Evolutionary conservation across 2,888 invertebrate genomes (phyloP).

Genomic region (Melitaea athalia): DNA sequence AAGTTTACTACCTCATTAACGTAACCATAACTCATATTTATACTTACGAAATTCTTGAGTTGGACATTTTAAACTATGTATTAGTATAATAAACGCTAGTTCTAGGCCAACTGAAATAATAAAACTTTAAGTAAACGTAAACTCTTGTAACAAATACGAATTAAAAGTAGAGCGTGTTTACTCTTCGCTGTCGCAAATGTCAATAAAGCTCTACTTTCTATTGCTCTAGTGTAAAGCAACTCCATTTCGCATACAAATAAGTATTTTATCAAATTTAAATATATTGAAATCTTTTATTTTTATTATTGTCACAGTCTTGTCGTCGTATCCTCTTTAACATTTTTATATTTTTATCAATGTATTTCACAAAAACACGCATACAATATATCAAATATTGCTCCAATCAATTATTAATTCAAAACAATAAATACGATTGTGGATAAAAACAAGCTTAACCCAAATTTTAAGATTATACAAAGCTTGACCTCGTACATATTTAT

Average conservation of each 20-base stretch:
- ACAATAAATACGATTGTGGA: too few species aligned
- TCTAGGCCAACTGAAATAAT: conserved; percentile 32
- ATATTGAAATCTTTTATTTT: neutral
- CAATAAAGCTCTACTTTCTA: conserved; percentile 62
- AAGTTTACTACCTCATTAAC: neutral
- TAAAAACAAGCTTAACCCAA: too few species aligned
- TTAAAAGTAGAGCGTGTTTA: conserved; percentile 46
- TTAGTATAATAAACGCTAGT: conserved; percentile 7
- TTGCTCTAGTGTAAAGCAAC: conserved; percentile 41
- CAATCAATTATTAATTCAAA: too few species aligned
- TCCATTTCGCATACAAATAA: conserved; percentile 28
- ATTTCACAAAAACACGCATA: too few species aligned
- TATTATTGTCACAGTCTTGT: too few species aligned
- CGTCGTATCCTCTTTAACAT: too few species aligned
- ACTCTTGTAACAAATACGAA: conserved; percentile 29
- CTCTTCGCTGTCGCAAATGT: conserved; percentile 47
- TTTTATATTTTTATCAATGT: too few species aligned
- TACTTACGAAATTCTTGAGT: neutral
- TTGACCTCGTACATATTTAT: neutral
- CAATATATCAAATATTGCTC: too few species aligned
- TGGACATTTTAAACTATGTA: conserved; percentile 20
- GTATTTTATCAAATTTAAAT: neutral
- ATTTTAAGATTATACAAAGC: neutral
- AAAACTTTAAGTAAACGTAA: conserved; percentile 32
- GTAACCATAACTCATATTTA: neutral